Evolutionary conservation across 2,888 invertebrate genomes (phyloP), one percentile per base, ranked within the genome.

Genomic region (Torymus texanus): DNA sequence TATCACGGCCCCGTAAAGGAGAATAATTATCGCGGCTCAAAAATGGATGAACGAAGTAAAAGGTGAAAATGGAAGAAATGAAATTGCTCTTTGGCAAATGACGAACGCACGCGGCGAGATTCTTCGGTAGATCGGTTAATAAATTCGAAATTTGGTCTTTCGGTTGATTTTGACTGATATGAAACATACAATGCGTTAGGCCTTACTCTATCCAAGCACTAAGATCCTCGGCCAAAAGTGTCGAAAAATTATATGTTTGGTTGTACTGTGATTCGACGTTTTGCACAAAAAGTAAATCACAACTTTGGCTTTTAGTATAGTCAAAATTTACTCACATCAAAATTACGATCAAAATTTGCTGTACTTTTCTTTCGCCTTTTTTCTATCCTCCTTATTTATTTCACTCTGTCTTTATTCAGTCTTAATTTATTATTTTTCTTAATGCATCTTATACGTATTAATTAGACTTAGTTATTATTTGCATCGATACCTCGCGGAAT

Each of bases 161-260:
- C 71, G 71, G 59, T 41, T 41, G 29, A 24, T 29, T 41, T 29
- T 55, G 51, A 51, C 65, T 41, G 16, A 63, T 66, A 14, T n/a
- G 62, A 75, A 12, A 59, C 4, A 41, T 41, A 41, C 41, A 41
- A 66, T 71, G 75, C 76, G 79, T 86, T 89, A 84, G 88, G 88
- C 85, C 84, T 85, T 88, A 89, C 88, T 89, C 87, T 89, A 89
- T 89, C 87, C 86, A 87, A 83, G 88, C 87, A 89, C 89, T 85
- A 89, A 89, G 86, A 88, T 84, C 86, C 76, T 78, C 82, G 75
- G 62, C 82, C 78, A 70, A 74, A 84, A 82, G 81, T 83, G 41
- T 82, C 72, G 71, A 87, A 87, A 87, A 84, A 84, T 82, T 63
- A 53, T 66, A 14, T 79, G 41, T 78, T 79, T 16, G 53, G 68